Evolutionary conservation across 2,888 invertebrate genomes (phyloP).

Genomic region (Eupeodes latifasciatus): DNA sequence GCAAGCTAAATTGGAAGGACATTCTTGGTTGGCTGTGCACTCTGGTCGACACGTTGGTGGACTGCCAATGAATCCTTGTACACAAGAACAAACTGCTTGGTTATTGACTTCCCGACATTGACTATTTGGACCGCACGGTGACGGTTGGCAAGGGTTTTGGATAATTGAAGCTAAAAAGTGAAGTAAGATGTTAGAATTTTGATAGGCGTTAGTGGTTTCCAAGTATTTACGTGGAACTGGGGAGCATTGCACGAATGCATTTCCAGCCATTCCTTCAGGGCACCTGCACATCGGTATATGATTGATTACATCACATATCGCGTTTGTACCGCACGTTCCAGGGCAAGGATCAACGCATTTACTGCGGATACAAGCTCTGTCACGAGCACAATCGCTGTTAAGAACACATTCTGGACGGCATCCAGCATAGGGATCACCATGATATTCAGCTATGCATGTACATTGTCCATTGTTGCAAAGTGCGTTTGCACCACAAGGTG

Average conservation of each 20-base stretch:
- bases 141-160: constrained; percentile 85
- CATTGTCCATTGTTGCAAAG: constrained; percentile 85
- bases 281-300: constrained; percentile 92
- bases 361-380: constrained; percentile 89
- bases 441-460: constrained; percentile 86
- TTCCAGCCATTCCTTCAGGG: constrained; percentile 89
- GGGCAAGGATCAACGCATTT: constrained; percentile 92
- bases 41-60: constrained; percentile 92
- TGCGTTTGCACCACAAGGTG: constrained; percentile 91
- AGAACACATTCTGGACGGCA: constrained; percentile 93
- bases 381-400: constrained; percentile 89
- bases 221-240: constrained; percentile 82
- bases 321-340: constrained; percentile 91
- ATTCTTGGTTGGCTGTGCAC: constrained; percentile 89
- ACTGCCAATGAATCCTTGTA: constrained; percentile 87
- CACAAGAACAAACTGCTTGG: constrained; percentile 90
- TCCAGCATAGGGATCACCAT: constrained; percentile 90
- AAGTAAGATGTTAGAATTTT: neutral
- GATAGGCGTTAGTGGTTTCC: neutral
- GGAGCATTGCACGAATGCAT: constrained; percentile 87
- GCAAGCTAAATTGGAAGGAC: constrained; percentile 88
- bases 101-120: constrained; percentile 89
- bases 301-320: constrained; percentile 90
- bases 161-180: constrained; percentile 81
- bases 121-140: constrained; percentile 91